Conservation (phyloP, 2,888 invertebrate species). For the Zhuqinia jingwanae region DNA sequence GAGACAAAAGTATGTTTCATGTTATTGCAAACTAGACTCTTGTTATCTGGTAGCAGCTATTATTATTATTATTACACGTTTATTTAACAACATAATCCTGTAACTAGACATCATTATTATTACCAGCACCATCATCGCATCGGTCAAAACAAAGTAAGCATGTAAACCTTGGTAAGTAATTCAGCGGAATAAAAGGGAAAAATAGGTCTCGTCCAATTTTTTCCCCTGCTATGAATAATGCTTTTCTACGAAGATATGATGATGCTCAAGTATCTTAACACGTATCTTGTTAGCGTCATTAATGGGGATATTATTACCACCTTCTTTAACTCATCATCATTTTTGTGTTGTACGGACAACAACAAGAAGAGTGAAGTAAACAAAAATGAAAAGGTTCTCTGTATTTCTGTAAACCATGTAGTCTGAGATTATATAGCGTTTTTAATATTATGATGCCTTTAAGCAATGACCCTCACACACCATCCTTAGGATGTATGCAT, state of each 20-base stretch:
- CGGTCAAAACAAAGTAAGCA: slow-evolving; percentile 27
- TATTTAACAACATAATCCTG: slow-evolving; percentile 14
- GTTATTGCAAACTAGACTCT: slow-evolving; percentile 61
- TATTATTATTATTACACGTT: slow-evolving; percentile 29
- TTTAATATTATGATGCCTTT: neutral
- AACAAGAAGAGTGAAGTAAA: neutral
- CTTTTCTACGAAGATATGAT: neutral
- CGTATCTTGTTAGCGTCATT: slow-evolving; percentile 70
- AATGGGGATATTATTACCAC: slow-evolving; percentile 66
- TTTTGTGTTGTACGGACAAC: slow-evolving; percentile 39
- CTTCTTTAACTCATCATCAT: slow-evolving; percentile 55
- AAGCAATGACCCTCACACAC: neutral
- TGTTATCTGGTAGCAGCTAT: slow-evolving; percentile 40
- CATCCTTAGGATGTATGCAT: neutral
- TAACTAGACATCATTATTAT: neutral
- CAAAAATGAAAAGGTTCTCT: slow-evolving; percentile 17
- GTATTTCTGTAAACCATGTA: neutral
- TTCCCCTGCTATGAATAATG: neutral
- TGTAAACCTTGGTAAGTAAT: slow-evolving; percentile 3
- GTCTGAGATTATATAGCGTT: too few species aligned
- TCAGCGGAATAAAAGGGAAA: neutral
- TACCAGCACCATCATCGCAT: too few species aligned
- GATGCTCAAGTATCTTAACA: slow-evolving; percentile 36
- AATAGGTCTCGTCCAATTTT: neutral
- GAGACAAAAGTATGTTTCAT: too few species aligned